Percentiles rank a stretch among this genome's conserved stretches.
These are phyloP conservation scores for Hypocryptadius cinnamomeus DNA, from an alignment of 2,113 vertebrate species.

Conservation along the genomic window DNA sequence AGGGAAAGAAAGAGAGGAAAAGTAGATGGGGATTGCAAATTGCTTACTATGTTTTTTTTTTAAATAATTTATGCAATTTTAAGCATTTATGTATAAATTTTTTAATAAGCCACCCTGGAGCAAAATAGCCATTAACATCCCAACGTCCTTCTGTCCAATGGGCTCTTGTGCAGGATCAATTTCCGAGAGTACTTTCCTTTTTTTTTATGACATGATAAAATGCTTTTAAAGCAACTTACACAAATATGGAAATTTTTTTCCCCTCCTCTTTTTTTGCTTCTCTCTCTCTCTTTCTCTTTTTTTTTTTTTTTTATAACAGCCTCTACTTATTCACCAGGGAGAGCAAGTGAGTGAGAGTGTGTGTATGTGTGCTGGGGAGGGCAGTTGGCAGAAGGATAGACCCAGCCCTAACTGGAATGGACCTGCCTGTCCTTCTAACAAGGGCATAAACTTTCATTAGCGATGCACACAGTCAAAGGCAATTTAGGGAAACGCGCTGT, in stretches of 20 bases:
- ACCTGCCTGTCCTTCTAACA: conserved; percentile 98
- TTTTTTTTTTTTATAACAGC: conserved; percentile 68
- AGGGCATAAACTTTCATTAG: conserved; percentile 99
- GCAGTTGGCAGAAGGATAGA: conserved; percentile 81
- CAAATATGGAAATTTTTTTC: conserved; percentile 98
- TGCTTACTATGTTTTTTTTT: conserved; percentile 94
- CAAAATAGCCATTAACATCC: conserved; percentile 99
- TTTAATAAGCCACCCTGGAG: conserved; percentile 99
- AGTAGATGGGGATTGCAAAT: conserved; percentile 73
- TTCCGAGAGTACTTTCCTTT: conserved; percentile 83
- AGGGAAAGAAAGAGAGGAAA: conserved; percentile 48
- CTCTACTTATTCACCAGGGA: conserved; percentile 86
- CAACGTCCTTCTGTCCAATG: conserved; percentile 99
- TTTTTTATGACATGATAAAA: conserved; percentile 99
- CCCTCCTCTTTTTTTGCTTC: background rate
- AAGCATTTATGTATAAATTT: conserved; percentile 99
- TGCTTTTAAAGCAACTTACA: conserved; percentile 99
- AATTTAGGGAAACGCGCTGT: conserved; percentile 97
- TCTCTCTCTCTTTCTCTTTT: conserved; percentile 18
- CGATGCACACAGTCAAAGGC: conserved; percentile 99
- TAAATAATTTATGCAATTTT: conserved; percentile 99
- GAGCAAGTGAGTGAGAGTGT: conserved; percentile 10
- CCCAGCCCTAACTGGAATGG: conserved; percentile 92
- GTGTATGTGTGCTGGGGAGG: conserved; percentile 25
- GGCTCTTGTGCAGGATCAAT: conserved; percentile 98